Evolutionary conservation across 1,140 invertebrate species (phyloP).

Genomic region (Cylas formicarius): DNA sequence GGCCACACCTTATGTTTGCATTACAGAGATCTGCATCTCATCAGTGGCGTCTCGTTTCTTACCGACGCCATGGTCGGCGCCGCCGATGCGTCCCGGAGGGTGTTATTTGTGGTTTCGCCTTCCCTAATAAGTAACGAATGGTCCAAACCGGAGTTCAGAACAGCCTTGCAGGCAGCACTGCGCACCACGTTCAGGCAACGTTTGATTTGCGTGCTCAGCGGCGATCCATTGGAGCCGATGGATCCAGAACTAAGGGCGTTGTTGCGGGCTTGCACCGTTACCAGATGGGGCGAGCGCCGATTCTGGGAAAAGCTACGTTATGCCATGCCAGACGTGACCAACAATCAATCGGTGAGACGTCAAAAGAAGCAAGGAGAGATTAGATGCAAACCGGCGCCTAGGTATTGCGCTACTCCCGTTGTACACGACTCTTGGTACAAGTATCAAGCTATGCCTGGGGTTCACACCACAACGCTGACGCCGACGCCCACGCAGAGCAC

Average conservation of each 20-base stretch:
- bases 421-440: constrained; percentile 50
- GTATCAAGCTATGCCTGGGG: constrained; percentile 37
- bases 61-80: constrained; percentile 69
- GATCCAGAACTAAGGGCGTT: constrained; percentile 77
- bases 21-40: constrained; percentile 62
- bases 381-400: constrained; percentile 36
- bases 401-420: constrained; percentile 53
- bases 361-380: constrained; percentile 41
- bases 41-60: constrained; percentile 55
- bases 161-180: constrained; percentile 64
- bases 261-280: constrained; percentile 75
- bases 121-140: constrained; percentile 69
- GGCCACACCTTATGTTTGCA: constrained; percentile 67
- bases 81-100: constrained; percentile 64
- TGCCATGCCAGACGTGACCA: constrained; percentile 68
- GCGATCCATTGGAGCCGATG: constrained; percentile 55
- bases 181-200: constrained; percentile 67
- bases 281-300: constrained; percentile 76
- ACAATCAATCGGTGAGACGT: constrained; percentile 25
- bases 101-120: constrained; percentile 66
- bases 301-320: constrained; percentile 88
- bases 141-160: constrained; percentile 62
- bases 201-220: constrained; percentile 62
- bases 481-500: constrained; percentile 57
- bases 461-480: constrained; percentile 44